Base-by-base conservation (phyloP, 2,797 vertebrate genomes). In the Peromyscus nudipes region DNA sequence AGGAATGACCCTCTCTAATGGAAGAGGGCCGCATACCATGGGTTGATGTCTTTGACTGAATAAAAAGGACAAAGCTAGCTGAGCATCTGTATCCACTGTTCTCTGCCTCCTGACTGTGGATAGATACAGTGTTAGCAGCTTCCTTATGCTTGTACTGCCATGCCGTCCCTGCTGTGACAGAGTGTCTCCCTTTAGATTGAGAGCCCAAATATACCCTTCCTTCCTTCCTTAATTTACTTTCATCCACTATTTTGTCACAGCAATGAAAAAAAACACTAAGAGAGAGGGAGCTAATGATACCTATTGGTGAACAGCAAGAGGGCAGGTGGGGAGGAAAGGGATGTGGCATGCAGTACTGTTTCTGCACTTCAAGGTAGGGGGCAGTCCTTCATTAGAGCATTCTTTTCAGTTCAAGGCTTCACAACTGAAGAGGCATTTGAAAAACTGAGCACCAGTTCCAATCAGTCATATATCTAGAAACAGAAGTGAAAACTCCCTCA, bases 401-500 rank as follows among this genome's bases (percentile, higher is more conserved):
- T 86, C 60, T 89, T 97, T 95, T 87, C 89, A 40, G 25, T 64
- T 69, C 69, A 49, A 73, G 67, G 23, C 67, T 92, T 75, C 17
- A 4, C 21, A 31, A 14, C 11, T 55, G 87, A 83, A 77, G 69
- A 87, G 71, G 91, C 91, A 86, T 96, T 93, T 92, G 52, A 75
- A 76, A 94, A 92, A 34, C 60, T 49, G 67, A 95, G 81, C 55
- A 25, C 7, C 1, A 62, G 40, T 67, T 19, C 73, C 67, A 94
- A 55, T 81, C 89, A 92, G 29, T 43, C 69, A 40, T 80, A 57
- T 34, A 80, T 93, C 80, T 77, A 92, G 31, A 84, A 94, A 81
- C 31, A 83, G 46, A 71, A 87, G 71, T 40, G 71, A 96, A 94
- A 94, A 57, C 52, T 62, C 67, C 77, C 71, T 96, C 91, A 89